Base-by-base conservation (phyloP, 1,140 invertebrate species). In the Cydia amplana region DNA sequence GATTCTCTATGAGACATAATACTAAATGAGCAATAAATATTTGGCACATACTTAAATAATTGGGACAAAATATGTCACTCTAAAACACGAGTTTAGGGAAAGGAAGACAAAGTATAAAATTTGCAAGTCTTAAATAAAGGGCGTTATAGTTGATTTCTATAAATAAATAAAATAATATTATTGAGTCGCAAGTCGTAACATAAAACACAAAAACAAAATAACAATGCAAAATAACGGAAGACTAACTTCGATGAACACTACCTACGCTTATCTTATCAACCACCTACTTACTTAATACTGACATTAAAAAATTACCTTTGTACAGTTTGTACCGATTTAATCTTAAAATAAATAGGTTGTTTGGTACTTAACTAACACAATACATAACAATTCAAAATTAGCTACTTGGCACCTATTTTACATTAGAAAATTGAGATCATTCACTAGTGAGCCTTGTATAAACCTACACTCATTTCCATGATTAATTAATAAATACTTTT, bases 371-470 rank as follows among this genome's bases (percentile, higher is more conserved):
- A 43, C 51, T 64, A 49, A 63, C 51, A 40, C 51, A 18, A 20
- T 74, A 43, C 73, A 79, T 32, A 75, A 64, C 25, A 64, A 40
- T 70, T 40, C 32, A 70, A 74, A 64, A 72, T 79, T 73, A 79
- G 73, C 75, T 75, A 84, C 81, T 85, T 82, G 81, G 79, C 79
- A 83, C 76, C 75, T 77, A 77, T 72, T 51, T 77, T 77, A 70
- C 65, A 70, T 73, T 51, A 73, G 72, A 70, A 79, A 75, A 67
- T 70, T 83, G 81, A 85, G 83, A 85, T 83, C 83, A 77, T 75
- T 70, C 65, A 70, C 65, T n/a, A 36, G 32, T 70, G 65, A 73
- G 49, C 72, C 32, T 73, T 73, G 32, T 18, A 73, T 40, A 51
- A 51, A 73, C 23, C 40, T 73, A 73, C 46, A 72, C 12, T 46